phyloP scores from a whole-genome alignment of 2,797 vertebrate genomes.

The Anomalospiza imberbis region DNA sequence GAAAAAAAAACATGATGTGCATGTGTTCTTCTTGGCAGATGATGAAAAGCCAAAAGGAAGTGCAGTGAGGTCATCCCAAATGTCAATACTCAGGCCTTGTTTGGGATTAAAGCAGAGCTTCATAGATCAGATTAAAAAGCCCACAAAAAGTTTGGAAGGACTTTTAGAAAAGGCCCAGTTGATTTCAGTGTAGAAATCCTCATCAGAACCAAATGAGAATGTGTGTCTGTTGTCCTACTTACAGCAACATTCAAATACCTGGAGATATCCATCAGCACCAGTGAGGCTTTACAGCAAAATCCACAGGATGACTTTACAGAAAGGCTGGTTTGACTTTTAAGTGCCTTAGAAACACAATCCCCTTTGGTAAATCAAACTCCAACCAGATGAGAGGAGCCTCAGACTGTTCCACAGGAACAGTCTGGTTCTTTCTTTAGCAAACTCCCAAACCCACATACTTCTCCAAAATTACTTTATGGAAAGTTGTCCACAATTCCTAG shows the following conservation, averaged over 20 bases:
- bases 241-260: not conserved
- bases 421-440: not conserved
- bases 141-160: not conserved
- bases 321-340: not conserved
- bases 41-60: not conserved
- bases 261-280: not conserved
- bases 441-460: not conserved
- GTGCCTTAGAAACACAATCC: not conserved
- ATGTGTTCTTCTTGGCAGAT: not conserved
- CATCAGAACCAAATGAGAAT: not conserved
- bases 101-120: not conserved
- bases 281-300: not conserved
- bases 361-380: not conserved
- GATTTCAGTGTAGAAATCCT: not conserved
- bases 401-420: fast-evolving
- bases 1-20: not conserved
- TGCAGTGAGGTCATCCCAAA: not conserved
- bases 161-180: not conserved
- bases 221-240: not conserved
- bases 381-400: not conserved
- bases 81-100: not conserved
- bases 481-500: not conserved
- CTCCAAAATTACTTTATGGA: not conserved
- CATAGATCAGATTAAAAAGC: not conserved
- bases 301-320: not conserved